phyloP scores from a whole-genome alignment of 1,140 invertebrate genomes.

The Panulirus ornatus region DNA sequence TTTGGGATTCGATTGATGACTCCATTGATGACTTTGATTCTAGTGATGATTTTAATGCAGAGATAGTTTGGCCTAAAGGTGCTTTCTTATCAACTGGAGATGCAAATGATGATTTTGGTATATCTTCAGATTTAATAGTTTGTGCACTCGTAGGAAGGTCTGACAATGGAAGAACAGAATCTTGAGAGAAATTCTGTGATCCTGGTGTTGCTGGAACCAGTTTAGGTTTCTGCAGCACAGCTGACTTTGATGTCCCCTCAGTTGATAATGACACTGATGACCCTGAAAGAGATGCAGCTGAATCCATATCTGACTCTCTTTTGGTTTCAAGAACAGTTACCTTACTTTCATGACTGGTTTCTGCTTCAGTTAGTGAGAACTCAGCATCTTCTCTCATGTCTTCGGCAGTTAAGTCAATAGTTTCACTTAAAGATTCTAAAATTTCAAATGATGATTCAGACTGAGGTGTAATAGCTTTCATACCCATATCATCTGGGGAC shows the following conservation, averaged over 20 bases:
- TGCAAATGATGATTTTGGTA: background rate
- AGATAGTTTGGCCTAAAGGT: background rate
- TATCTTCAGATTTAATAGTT: background rate
- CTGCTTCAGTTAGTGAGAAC: background rate
- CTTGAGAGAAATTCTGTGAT: background rate
- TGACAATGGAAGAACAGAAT: background rate
- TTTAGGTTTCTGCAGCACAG: slow-evolving; percentile 17
- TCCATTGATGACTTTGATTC: slow-evolving; percentile 45
- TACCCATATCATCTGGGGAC: slow-evolving; percentile 47
- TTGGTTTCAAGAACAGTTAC: background rate
- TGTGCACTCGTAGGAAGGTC: background rate
- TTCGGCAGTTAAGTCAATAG: slow-evolving; percentile 41
- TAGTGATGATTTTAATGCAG: slow-evolving; percentile 21
- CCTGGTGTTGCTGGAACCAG: background rate
- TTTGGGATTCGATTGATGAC: slow-evolving; percentile 41
- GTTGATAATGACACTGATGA: background rate
- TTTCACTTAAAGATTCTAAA: slow-evolving; percentile 72
- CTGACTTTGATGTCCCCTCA: background rate
- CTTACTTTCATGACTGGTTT: slow-evolving; percentile 1
- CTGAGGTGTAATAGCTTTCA: slow-evolving; percentile 60
- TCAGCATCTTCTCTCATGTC: slow-evolving; percentile 19
- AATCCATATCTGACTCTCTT: background rate
- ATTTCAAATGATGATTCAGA: slow-evolving; percentile 75
- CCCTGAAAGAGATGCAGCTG: background rate
- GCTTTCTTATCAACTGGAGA: slow-evolving; percentile 23